phyloP scores from a whole-genome alignment of 2,888 invertebrate genomes.

The Cataglyphis altisquamis region DNA sequence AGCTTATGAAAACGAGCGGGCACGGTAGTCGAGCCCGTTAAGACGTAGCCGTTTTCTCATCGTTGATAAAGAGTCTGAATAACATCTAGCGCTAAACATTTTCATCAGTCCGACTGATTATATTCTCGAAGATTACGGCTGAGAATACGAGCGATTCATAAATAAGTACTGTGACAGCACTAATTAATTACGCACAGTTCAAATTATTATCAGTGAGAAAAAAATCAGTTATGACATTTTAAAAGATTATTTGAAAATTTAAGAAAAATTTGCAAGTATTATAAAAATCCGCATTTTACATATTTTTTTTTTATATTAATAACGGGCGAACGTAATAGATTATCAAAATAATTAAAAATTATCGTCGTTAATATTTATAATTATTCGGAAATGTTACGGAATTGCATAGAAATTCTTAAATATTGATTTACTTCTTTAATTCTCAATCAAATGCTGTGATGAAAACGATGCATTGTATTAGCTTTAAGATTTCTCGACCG shows the following conservation, averaged over 20 bases:
- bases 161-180: neutral
- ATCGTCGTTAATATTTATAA: neutral
- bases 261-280: neutral
- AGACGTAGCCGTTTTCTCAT: conserved; percentile 29
- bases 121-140: neutral
- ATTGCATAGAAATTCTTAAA: neutral
- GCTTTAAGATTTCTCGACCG: neutral
- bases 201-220: neutral
- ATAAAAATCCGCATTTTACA: neutral
- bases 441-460: neutral
- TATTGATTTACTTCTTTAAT: neutral
- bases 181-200: neutral
- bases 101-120: conserved; percentile 23
- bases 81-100: neutral
- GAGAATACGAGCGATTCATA: neutral
- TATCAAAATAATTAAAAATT: conserved; percentile 11
- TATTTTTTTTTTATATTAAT: neutral
- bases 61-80: conserved; percentile 16
- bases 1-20: conserved; percentile 55
- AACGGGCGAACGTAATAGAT: neutral
- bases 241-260: neutral
- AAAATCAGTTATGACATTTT: neutral
- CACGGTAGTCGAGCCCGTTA: neutral
- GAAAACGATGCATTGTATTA: conserved; percentile 13
- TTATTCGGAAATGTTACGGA: neutral